Base-by-base conservation (phyloP, 2,797 vertebrate species). In the Sebastes oblongus region DNA sequence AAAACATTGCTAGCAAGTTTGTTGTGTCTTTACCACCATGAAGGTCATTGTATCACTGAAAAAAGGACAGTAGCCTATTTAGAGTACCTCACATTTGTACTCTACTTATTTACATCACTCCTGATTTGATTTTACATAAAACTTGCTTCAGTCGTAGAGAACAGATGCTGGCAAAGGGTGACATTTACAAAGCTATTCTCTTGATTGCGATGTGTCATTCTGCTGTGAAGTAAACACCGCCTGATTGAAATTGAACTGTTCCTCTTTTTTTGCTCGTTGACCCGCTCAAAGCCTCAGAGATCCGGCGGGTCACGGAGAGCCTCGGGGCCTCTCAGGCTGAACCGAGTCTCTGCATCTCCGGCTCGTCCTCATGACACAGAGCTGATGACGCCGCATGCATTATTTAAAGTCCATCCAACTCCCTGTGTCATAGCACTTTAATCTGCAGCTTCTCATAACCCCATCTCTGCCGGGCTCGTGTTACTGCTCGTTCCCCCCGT, bases 401-500 rank as follows among this genome's bases (percentile, higher is more conserved):
- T 90, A 92, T 92, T 91, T 42, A 92, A 76, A 75, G 78, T 70
- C 81, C 25, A 36, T 78, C 77, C 82, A 78, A n/a, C 83, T 84
- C 78, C 56, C 73, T 27, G 78, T 75, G 82, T 76, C 84, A 29
- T 9, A 46, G 78, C 77, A 72, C 77, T 90, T 86, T 75, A 81
- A 85, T 89, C 70, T 77, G 78, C 68, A 66, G 24, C 86, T 76
- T 82, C 78, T 84, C 55, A 46, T 54, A 65, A 66, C 67, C 71
- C 24, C 13, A 13, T 30, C 22, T 66, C 72, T 60, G 70, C 42
- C 25, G 79, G 62, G 66, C 20, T 83, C 25, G 3, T 14, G 62
- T 65, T 71, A 66, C 54, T 12, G 68, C 11, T 18, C 58, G 1
- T 42, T 10, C 50, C 52, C 58, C 25, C 50, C 18, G 1, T 7